A percentile compares a stretch with the other conserved stretches of the same genome.
These are phyloP conservation scores for Stomorhina lunata DNA, from an alignment of 2,888 invertebrate genomes.

Conservation along the genomic window DNA sequence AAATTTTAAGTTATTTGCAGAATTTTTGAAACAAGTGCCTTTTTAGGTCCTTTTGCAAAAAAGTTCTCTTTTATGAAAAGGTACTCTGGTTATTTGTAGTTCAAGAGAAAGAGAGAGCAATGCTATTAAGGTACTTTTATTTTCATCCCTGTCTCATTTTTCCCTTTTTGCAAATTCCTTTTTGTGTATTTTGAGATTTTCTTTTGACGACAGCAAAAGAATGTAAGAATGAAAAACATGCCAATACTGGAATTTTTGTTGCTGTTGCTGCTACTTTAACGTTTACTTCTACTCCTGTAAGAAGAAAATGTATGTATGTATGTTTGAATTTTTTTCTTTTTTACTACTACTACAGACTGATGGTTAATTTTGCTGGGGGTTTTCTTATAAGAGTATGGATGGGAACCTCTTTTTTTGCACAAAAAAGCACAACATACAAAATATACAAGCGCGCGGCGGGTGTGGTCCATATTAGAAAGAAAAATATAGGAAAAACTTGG, in stretches of 20 bases:
- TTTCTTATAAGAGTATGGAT: conserved; percentile 64
- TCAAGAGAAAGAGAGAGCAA: neutral
- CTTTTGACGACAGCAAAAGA: conserved; percentile 40
- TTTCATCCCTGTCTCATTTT: conserved; percentile 42
- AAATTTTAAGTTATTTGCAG: no score
- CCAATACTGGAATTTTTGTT: conserved; percentile 58
- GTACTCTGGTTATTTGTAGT: neutral
- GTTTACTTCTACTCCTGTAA: conserved; percentile 30
- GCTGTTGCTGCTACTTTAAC: conserved; percentile 10
- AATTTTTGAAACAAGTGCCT: no score
- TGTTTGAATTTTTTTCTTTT: conserved; percentile 23
- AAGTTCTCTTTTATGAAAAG: neutral
- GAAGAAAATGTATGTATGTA: neutral
- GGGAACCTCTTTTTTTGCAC: conserved; percentile 57
- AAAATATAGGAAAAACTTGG: conserved; percentile 51
- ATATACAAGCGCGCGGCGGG: conserved; percentile 80
- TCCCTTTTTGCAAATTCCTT: conserved; percentile 50
- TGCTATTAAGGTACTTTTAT: conserved; percentile 6
- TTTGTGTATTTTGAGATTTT: conserved; percentile 53
- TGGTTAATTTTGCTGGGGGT: conserved; percentile 55
- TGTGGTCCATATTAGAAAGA: conserved; percentile 75
- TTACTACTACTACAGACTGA: conserved; percentile 41
- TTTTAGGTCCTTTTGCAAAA: neutral
- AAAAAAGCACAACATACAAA: conserved; percentile 70
- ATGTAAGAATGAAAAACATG: conserved; percentile 40